Evolutionary conservation across 2,797 vertebrate species (phyloP), one percentile per base, ranked within the genome.

Genomic region (Urosaurus nigricauda): DNA sequence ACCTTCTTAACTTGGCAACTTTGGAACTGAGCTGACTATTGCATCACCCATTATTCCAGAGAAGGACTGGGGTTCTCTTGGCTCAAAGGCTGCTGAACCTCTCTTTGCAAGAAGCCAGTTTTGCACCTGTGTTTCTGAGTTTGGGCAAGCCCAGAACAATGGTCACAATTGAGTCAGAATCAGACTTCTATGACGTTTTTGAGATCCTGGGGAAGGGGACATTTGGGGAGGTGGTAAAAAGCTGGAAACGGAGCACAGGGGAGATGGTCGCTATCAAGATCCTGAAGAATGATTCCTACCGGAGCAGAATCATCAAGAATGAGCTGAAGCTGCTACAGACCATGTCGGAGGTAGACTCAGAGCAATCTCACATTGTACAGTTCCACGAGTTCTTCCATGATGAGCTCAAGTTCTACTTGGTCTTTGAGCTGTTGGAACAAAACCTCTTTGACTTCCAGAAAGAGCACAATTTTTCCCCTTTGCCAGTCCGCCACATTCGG

Each of bases 251-350:
- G 11, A 97, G 95, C 92, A 97, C 96, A 0, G 96, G 97, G 0
- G 95, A 97, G 91, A 95, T 96, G 94, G 97, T 97, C 81, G 97
- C 97, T 86, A 96, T 97, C 85, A 97, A 97, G 89, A 96, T 96
- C 78, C 92, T 97, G 60, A 96, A 93, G 91, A 96, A 96, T 0
- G 92, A 96, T 0, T 94, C 93, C 0, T 90, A 96, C 32, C 83
- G 91, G 0, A 95, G 92, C 63, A 89, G 86, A 0, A 94, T 95
- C 84, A 96, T 95, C 58, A 95, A 93, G 90, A 97, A 97, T 0
- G 97, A 97, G 88, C 88, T 97, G 86, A 96, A 96, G 91, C 89
- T 97, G n/a, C 93, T 97, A 5, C 91, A 90, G 1, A 95, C 94
- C 13, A 88, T 96, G 92, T 16, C 35, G 32, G 93, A 91, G 16